Percentiles rank a stretch among this genome's conserved stretches.
These are phyloP conservation scores for Puma concolor DNA, from an alignment of 2,113 vertebrate genomes.

Conservation along the genomic window DNA sequence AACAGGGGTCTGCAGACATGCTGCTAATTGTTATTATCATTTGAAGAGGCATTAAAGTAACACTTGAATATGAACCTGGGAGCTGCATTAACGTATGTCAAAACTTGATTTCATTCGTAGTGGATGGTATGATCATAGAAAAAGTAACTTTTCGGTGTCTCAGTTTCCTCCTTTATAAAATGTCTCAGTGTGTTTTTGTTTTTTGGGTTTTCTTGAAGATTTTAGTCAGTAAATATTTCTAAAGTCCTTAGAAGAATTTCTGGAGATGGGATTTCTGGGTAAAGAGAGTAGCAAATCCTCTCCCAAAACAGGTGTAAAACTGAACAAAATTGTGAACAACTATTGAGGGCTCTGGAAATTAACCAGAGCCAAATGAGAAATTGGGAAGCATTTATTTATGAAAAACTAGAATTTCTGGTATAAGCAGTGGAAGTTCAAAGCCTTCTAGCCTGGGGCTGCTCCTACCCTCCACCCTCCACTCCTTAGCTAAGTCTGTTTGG, in stretches of 20 bases:
- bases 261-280: background rate
- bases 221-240: background rate
- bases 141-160: background rate
- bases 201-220: background rate
- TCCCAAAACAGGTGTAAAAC: background rate
- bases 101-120: background rate
- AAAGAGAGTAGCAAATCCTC: background rate
- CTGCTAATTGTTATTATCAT: background rate
- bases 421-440: background rate
- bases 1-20: background rate
- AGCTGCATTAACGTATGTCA: background rate
- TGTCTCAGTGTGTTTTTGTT: background rate
- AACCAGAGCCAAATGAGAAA: background rate
- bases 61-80: background rate
- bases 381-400: background rate
- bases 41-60: background rate
- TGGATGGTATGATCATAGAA: background rate
- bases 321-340: background rate
- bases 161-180: background rate
- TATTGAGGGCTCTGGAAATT: background rate
- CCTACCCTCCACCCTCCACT: accelerated
- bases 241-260: background rate
- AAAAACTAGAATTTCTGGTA: background rate
- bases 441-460: background rate
- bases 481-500: background rate